These are phyloP conservation scores for Cavia aperea DNA, from an alignment of 2,113 vertebrate species.

Conservation along the genomic window DNA sequence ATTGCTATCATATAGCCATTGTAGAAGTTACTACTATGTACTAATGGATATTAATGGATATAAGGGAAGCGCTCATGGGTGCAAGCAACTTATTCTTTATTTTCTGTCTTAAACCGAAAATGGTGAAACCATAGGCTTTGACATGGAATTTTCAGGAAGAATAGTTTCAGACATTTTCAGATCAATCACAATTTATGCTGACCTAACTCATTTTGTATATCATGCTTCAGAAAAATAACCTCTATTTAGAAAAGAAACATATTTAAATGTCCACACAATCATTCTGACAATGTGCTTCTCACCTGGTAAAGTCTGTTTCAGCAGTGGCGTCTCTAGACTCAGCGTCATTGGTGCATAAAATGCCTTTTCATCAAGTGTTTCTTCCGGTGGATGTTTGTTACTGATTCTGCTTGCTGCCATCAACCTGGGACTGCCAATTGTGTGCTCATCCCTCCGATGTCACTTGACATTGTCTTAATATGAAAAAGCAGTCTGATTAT, in stretches of 20 bases:
- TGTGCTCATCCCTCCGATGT: neutral
- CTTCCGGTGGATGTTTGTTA: neutral
- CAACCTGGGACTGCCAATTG: neutral
- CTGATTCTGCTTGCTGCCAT: neutral
- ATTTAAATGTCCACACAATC: neutral
- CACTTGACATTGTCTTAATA: neutral
- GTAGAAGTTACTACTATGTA: neutral
- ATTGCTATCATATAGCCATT: neutral
- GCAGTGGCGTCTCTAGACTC: neutral
- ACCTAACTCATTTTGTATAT: neutral
- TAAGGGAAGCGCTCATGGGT: neutral
- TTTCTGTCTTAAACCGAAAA: neutral
- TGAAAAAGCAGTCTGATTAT: neutral
- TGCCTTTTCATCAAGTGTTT: neutral
- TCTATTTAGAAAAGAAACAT: neutral
- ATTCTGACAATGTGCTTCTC: neutral
- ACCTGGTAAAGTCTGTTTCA: neutral
- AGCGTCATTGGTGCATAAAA: neutral
- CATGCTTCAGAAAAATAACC: neutral
- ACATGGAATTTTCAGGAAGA: neutral
- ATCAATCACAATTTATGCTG: neutral
- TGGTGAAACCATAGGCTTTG: neutral
- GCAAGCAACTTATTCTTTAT: no score
- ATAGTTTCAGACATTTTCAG: neutral
- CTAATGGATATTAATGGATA: neutral